These are phyloP conservation scores for Epinephelus malabaricus DNA, from an alignment of 2,797 vertebrate genomes.

Conservation along the genomic window DNA sequence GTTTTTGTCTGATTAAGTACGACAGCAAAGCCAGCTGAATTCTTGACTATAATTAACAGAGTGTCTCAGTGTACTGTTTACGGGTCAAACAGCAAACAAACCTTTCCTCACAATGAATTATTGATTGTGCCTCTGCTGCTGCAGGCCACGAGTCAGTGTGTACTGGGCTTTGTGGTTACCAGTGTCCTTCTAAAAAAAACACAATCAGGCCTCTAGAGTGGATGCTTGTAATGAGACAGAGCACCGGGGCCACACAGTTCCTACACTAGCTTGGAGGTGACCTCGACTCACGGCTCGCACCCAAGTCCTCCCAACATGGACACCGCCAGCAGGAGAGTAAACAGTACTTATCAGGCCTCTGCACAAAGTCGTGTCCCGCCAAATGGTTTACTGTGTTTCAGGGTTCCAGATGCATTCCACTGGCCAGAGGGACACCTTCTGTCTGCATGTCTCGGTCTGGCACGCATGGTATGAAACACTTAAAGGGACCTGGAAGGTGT, in stretches of 20 bases:
- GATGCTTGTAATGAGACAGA: conserved; percentile 30
- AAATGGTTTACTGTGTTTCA: conserved; percentile 23
- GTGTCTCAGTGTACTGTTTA: conserved; percentile 27
- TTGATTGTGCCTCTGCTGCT: conserved; percentile 56
- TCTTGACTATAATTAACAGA: conserved; percentile 32
- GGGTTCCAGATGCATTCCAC: conserved; percentile 43
- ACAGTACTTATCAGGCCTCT: conserved; percentile 42
- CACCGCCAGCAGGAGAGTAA: conserved; percentile 28
- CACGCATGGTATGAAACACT: conserved; percentile 44
- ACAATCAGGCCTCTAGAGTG: conserved; percentile 33
- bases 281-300: conserved; percentile 17
- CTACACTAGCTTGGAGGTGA: conserved; percentile 41
- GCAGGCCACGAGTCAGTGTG: conserved; percentile 21
- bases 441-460: conserved; percentile 43
- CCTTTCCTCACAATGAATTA: conserved; percentile 73
- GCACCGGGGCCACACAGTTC: conserved; percentile 24
- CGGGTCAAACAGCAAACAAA: conserved; percentile 58
- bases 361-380: conserved; percentile 20
- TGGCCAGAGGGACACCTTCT: conserved; percentile 26
- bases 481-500: conserved; percentile 53
- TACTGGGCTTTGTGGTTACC: conserved; percentile 46
- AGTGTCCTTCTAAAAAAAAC: conserved; percentile 37
- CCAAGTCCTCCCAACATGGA: conserved; percentile 50
- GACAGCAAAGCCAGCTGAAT: conserved; percentile 11
- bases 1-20: conserved; percentile 3